Conservation (phyloP, 2,113 vertebrate species). For the Cephalopterus ornatus region DNA sequence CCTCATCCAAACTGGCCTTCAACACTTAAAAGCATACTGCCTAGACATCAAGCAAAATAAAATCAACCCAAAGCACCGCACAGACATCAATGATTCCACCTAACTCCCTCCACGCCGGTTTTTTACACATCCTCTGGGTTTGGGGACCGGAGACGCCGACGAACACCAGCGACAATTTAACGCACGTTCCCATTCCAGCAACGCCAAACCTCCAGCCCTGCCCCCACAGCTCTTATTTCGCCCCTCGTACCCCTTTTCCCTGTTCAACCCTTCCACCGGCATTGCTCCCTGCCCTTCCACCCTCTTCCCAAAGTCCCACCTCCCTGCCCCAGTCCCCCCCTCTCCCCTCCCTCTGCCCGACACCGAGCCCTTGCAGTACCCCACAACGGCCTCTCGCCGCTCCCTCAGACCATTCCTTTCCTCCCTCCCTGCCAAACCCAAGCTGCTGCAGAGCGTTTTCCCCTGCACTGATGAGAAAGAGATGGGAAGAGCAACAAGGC, state of each 20-base stretch:
- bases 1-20: no score
- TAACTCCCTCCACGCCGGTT: no score
- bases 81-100: rapidly evolving
- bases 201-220: neutral
- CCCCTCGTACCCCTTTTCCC: rapidly evolving
- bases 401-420: neutral
- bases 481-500: neutral
- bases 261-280: neutral
- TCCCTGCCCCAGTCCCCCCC: neutral
- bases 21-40: no score
- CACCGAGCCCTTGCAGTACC: neutral
- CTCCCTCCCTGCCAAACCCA: neutral
- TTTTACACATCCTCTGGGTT: neutral
- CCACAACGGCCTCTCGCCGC: neutral
- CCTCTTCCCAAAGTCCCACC: neutral
- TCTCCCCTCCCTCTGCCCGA: neutral
- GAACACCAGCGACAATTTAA: neutral
- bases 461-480: neutral
- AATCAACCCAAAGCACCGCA: rapidly evolving
- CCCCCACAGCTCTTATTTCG: neutral
- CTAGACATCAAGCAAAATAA: rapidly evolving
- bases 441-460: neutral
- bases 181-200: neutral
- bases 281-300: neutral
- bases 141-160: neutral